Percentiles rank a stretch among this genome's conserved stretches.
Evolutionary conservation across 1,140 invertebrate genomes (phyloP).

Genomic region (Grapholita molesta): DNA sequence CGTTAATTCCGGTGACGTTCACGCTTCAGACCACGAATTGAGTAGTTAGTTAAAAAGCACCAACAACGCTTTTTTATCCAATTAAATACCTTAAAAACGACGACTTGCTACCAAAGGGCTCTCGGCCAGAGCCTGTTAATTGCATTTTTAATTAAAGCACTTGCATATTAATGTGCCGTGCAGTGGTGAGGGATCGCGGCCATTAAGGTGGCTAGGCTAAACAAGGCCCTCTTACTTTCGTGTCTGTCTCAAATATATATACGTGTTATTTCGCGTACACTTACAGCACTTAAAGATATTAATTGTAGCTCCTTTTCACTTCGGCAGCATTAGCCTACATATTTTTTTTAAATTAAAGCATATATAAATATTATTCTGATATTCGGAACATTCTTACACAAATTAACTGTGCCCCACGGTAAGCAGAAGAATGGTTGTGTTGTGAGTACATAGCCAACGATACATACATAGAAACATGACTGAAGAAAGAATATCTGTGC

Average conservation of each 20-base stretch:
- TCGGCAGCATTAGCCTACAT: too few relatives aligned
- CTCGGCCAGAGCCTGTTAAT: neutral
- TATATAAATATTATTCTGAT: too few relatives aligned
- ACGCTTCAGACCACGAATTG: neutral
- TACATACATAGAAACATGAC: too few relatives aligned
- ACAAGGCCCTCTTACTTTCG: neutral
- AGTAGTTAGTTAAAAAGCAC: neutral
- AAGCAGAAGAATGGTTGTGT: too few relatives aligned
- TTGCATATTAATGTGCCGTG: neutral
- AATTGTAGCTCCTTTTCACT: too few relatives aligned
- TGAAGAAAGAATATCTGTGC: too few relatives aligned
- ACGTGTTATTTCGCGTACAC: neutral
- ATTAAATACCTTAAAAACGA: neutral
- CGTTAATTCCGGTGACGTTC: neutral
- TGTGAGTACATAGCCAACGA: too few relatives aligned
- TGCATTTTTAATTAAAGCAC: neutral
- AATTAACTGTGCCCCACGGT: too few relatives aligned
- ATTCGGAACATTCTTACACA: too few relatives aligned
- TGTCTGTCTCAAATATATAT: neutral
- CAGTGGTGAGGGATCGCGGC: neutral
- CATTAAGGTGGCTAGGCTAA: neutral
- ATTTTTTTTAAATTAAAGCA: too few relatives aligned
- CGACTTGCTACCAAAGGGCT: neutral
- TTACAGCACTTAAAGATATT: neutral
- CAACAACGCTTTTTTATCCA: neutral